Conservation (phyloP, 2,797 vertebrate species). For the Heteromormyrus szaboi region DNA sequence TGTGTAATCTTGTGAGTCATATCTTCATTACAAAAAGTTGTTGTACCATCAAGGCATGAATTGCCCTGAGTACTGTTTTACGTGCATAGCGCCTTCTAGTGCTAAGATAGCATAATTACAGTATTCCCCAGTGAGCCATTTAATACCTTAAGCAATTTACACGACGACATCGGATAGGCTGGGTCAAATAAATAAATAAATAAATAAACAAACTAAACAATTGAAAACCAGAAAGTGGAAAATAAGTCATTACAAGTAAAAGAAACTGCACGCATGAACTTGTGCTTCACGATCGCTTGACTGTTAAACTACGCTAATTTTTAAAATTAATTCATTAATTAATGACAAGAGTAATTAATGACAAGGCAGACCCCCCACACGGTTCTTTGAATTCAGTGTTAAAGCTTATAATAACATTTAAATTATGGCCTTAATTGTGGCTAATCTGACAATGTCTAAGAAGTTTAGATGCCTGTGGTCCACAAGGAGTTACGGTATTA, state of each 20-base stretch:
- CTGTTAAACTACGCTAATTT: not conserved
- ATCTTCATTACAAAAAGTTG: not conserved
- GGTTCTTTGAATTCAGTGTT: not conserved
- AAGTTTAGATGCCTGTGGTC: not conserved
- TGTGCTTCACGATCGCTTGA: not conserved
- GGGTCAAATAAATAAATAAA: not conserved
- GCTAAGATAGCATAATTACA: not conserved
- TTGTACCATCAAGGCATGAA: not conserved
- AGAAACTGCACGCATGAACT: not conserved
- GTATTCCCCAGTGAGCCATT: not conserved
- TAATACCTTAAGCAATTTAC: not conserved
- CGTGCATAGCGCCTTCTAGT: slow-evolving; percentile 5
- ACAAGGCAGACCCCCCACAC: not conserved
- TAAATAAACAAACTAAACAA: not conserved
- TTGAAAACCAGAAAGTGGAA: not conserved
- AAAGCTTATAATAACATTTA: not conserved
- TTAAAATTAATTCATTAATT: not conserved
- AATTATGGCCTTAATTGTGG: not conserved
- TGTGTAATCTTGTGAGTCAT: not conserved
- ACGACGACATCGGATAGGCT: not conserved
- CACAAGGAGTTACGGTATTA: not conserved
- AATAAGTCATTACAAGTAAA: not conserved
- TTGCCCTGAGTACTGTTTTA: not conserved
- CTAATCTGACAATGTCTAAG: not conserved
- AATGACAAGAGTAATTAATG: not conserved